Conservation (phyloP, 1,140 invertebrate species). For the Asbolus verrucosus region DNA sequence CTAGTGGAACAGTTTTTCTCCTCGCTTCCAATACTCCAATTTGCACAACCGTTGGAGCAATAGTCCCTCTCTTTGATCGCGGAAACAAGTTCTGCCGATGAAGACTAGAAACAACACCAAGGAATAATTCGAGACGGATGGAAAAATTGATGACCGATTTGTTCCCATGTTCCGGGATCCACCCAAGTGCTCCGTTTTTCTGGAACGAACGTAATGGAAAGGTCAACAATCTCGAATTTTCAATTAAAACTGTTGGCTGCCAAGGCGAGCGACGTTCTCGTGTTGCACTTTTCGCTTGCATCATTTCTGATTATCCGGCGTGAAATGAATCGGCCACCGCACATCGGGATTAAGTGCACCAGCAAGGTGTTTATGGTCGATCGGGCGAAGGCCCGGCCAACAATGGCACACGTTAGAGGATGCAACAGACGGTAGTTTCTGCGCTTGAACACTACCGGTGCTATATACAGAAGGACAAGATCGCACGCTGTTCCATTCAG, state of each 20-base stretch:
- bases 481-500: conserved; percentile 42
- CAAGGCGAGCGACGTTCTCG: conserved; percentile 16
- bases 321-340: conserved; percentile 16
- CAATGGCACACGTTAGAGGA: not conserved
- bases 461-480: conserved; percentile 44
- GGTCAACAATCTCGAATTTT: conserved; percentile 31
- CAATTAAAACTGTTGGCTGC: not conserved
- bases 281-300: conserved; percentile 35
- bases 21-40: no score
- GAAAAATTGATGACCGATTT: no score
- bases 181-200: no score
- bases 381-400: conserved; percentile 19
- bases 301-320: conserved; percentile 24
- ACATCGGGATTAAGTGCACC: not conserved
- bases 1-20: no score
- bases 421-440: conserved; percentile 30
- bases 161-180: no score
- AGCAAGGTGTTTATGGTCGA: conserved; percentile 17
- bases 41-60: no score
- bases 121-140: no score
- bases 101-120: no score
- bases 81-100: no score
- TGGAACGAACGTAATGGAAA: not conserved
- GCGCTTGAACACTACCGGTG: conserved; percentile 42
- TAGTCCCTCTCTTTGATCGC: no score